phyloP scores from a whole-genome alignment of 2,797 vertebrate genomes.

The Sebastolobus altivelis region DNA sequence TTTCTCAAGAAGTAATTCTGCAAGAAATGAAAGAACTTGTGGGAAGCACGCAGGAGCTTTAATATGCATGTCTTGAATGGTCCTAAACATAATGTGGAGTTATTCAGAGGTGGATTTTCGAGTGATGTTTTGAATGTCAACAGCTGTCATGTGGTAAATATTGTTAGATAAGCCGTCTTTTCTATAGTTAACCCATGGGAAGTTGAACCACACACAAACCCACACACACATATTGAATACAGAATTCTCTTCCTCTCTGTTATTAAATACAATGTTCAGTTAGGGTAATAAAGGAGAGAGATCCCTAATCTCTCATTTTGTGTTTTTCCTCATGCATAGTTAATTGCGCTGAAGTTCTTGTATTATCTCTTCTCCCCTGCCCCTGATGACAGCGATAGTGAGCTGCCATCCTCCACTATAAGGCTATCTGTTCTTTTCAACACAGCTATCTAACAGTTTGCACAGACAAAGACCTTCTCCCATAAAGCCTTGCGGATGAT shows the following conservation, averaged over 20 bases:
- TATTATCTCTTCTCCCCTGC: not conserved
- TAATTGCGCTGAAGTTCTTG: conserved; percentile 10
- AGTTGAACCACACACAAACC: conserved; percentile 24
- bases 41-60: conserved; percentile 21
- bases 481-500: not conserved
- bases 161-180: conserved; percentile 54
- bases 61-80: conserved; percentile 52
- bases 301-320: conserved; percentile 12
- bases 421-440: not conserved
- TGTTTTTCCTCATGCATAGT: conserved; percentile 13
- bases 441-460: conserved; percentile 10
- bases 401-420: not conserved
- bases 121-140: conserved; percentile 72
- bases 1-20: conserved; percentile 36
- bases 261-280: conserved; percentile 24
- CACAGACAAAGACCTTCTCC: not conserved
- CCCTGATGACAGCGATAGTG: conserved; percentile 6
- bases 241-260: conserved; percentile 21
- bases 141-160: conserved; percentile 56
- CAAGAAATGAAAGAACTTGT: conserved; percentile 40
- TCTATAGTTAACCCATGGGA: conserved; percentile 44
- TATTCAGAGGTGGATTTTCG: conserved; percentile 62
- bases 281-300: not conserved
- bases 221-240: conserved; percentile 14
- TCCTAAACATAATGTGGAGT: conserved; percentile 54